Percentiles rank a stretch among this genome's conserved stretches.
Conservation (phyloP, 92 coral and sea anemone species). For the Pocillopora meandrina region DNA sequence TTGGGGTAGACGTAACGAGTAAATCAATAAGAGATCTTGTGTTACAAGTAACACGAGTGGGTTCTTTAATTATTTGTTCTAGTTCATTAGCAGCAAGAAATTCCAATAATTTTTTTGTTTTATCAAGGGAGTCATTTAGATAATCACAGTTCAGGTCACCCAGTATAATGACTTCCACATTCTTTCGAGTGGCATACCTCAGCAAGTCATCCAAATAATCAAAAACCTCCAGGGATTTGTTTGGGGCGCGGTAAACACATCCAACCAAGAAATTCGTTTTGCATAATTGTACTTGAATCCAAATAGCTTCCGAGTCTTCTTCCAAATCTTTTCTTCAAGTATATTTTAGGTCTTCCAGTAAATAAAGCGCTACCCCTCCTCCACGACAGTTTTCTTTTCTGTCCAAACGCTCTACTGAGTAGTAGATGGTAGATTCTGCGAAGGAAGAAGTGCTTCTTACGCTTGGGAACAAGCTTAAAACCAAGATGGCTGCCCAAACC, state of each 20-base stretch:
- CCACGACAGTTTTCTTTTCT: slow-evolving; percentile 1
- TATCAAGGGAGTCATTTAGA: slow-evolving; percentile 4
- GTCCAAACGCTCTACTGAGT: slow-evolving; percentile 39
- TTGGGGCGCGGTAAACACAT: slow-evolving; percentile 43
- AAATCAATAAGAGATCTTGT: slow-evolving; percentile 37
- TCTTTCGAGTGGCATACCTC: slow-evolving; percentile 20
- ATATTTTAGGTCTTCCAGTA: slow-evolving; percentile 18
- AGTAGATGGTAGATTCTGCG: slow-evolving; percentile 21
- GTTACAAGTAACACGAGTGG: slow-evolving; percentile 31
- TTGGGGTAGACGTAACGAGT: slow-evolving; percentile 6
- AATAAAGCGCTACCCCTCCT: slow-evolving; percentile 37
- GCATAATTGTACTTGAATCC: slow-evolving; percentile 33
- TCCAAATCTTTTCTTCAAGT: slow-evolving; percentile 35
- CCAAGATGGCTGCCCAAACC: slow-evolving; percentile 2
- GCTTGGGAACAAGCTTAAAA: slow-evolving; percentile 11
- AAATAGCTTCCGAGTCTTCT: slow-evolving; percentile 42
- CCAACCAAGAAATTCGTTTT: slow-evolving; percentile 15
- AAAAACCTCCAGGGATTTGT: slow-evolving; percentile 31
- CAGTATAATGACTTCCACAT: slow-evolving; percentile 32
- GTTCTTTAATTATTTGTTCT: slow-evolving; percentile 38
- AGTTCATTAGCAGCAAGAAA: slow-evolving; percentile 48
- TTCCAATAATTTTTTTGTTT: slow-evolving; percentile 33
- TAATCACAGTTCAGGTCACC: slow-evolving; percentile 49
- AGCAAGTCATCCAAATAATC: slow-evolving; percentile 40
- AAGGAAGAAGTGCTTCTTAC: slow-evolving; percentile 31